These are phyloP conservation scores for Battus philenor DNA, from an alignment of 1,140 invertebrate species.

Conservation along the genomic window DNA sequence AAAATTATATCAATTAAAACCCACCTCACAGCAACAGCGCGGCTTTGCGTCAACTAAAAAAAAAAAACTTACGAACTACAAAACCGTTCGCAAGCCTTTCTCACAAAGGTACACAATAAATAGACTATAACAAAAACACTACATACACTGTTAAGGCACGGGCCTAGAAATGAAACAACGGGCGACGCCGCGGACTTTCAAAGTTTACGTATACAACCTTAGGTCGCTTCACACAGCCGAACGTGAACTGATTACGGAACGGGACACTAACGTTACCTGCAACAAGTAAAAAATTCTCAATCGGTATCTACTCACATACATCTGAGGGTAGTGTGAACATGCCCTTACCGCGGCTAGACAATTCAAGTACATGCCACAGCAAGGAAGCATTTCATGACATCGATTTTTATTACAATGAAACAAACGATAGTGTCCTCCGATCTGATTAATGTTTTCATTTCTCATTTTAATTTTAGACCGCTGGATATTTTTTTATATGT, in stretches of 20 bases:
- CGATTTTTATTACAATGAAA: too few species aligned
- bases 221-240: slow-evolving; percentile 1
- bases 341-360: too few species aligned
- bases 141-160: slow-evolving; percentile 15
- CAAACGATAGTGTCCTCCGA: too few species aligned
- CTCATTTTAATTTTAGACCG: too few species aligned
- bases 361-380: too few species aligned
- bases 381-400: too few species aligned
- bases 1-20: slow-evolving; percentile 4
- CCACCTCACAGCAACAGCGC: neutral
- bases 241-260: neutral
- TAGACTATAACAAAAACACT: slow-evolving; percentile 13
- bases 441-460: too few species aligned
- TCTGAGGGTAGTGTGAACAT: too few species aligned
- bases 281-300: slow-evolving; percentile 1
- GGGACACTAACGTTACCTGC: slow-evolving; percentile 8
- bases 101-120: slow-evolving; percentile 16
- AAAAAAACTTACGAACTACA: slow-evolving; percentile 8
- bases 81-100: neutral
- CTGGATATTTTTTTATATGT: too few species aligned
- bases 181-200: neutral
- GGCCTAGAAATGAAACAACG: slow-evolving; percentile 3
- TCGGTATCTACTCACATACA: neutral
- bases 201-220: neutral
- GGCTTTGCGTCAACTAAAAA: slow-evolving; percentile 9